Conservation (phyloP, 2,113 vertebrate genomes). For the Melospiza georgiana region DNA sequence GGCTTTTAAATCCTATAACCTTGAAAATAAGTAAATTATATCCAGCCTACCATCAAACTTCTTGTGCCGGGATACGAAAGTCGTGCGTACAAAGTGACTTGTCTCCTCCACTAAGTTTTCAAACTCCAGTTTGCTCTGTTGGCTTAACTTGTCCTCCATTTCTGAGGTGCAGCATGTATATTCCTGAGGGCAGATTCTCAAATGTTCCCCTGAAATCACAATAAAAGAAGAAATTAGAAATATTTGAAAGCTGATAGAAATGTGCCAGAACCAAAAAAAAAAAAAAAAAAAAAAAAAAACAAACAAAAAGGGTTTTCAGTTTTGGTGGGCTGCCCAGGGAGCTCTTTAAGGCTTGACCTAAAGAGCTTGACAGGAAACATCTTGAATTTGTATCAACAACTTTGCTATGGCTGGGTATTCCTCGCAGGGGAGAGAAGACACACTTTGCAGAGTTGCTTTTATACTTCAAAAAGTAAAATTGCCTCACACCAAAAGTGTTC, state of each 20-base stretch:
- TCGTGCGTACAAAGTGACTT: slow-evolving; percentile 89
- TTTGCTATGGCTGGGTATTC: background rate
- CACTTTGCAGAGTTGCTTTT: background rate
- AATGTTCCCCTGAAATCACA: slow-evolving; percentile 83
- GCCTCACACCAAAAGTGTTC: background rate
- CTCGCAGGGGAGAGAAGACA: background rate
- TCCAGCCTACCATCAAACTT: slow-evolving; percentile 90
- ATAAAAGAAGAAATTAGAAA: background rate
- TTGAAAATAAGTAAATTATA: background rate
- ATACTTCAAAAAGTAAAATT: background rate
- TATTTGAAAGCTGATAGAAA: background rate
- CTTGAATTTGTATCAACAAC: background rate
- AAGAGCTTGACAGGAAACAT: background rate
- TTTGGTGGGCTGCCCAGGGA: background rate
- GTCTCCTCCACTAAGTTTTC: slow-evolving; percentile 88
- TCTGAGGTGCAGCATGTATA: slow-evolving; percentile 92
- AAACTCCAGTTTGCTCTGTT: slow-evolving; percentile 92
- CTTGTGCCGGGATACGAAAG: slow-evolving; percentile 90
- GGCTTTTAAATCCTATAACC: background rate
- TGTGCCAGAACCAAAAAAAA: background rate
- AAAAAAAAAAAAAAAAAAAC: background rate
- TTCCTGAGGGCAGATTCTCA: slow-evolving; percentile 89
- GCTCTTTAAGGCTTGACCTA: background rate
- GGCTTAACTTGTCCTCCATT: slow-evolving; percentile 91
- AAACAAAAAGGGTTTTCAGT: background rate